A percentile compares a stretch with the other conserved stretches of the same genome.
phyloP scores from a whole-genome alignment of 2,797 vertebrate genomes.

The Denticeps clupeoides region DNA sequence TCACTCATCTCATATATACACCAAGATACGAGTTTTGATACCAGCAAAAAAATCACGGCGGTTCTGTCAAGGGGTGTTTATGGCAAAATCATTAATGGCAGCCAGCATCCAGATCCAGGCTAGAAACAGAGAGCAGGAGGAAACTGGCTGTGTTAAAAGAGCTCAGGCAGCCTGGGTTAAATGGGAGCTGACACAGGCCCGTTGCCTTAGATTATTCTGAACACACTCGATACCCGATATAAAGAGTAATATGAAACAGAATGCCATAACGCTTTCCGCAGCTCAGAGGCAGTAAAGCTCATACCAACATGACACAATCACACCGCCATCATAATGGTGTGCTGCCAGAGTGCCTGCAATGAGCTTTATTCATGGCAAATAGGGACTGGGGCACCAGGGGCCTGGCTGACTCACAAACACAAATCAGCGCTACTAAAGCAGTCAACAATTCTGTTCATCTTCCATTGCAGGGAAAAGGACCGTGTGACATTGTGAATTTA shows the following conservation, averaged over 20 bases:
- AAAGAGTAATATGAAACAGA: conserved; percentile 79
- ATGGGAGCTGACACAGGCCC: conserved; percentile 74
- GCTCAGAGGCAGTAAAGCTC: conserved; percentile 77
- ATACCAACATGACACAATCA: conserved; percentile 75
- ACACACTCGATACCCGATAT: conserved; percentile 73
- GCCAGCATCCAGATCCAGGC: too few relatives aligned
- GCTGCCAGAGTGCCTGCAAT: conserved; percentile 71
- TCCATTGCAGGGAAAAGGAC: too few relatives aligned
- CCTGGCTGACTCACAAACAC: too few relatives aligned
- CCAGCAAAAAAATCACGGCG: too few relatives aligned
- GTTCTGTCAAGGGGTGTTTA: too few relatives aligned
- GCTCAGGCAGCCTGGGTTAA: conserved; percentile 63
- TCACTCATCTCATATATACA: too few relatives aligned
- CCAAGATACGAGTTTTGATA: too few relatives aligned
- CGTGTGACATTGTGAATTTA: too few relatives aligned
- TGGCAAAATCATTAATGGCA: too few relatives aligned
- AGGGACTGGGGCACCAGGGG: neutral
- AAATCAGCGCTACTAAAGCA: too few relatives aligned
- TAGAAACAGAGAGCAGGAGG: neutral
- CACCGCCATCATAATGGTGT: conserved; percentile 76
- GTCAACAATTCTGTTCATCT: too few relatives aligned
- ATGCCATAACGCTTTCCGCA: conserved; percentile 67
- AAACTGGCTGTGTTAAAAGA: neutral
- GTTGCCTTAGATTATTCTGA: conserved; percentile 81
- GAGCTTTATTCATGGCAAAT: conserved; percentile 19